These are phyloP conservation scores for Pantherophis vulpinus DNA, from an alignment of 2,797 vertebrate genomes.

Conservation along the genomic window DNA sequence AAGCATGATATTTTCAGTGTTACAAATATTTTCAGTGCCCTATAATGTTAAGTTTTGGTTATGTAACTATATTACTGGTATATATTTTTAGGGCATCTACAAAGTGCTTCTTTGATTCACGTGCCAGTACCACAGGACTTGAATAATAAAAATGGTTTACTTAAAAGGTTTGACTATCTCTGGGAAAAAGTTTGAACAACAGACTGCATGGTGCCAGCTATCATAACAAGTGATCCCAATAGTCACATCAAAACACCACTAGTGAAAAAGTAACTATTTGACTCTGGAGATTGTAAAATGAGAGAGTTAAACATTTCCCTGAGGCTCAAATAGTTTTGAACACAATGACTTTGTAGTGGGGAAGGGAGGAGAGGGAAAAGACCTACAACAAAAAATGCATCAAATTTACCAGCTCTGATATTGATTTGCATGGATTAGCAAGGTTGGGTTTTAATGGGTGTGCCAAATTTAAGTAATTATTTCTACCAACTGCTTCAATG, in stretches of 20 bases:
- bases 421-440: neutral
- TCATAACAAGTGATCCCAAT: neutral
- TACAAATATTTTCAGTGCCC: neutral
- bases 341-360: neutral
- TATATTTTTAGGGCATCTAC: neutral
- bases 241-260: neutral
- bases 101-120: neutral
- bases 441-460: neutral
- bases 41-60: neutral
- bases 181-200: neutral
- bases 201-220: slow-evolving; percentile 4
- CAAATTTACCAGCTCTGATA: neutral
- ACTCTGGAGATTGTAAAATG: neutral
- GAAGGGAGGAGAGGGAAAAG: too few relatives aligned
- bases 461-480: neutral
- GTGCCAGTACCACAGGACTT: neutral
- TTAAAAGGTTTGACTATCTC: neutral
- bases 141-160: neutral
- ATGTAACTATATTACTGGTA: neutral
- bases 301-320: slow-evolving; percentile 5
- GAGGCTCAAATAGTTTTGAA: neutral
- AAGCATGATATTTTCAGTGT: neutral
- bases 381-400: neutral
- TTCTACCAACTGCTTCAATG: neutral
- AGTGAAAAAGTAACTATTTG: neutral